Evolutionary conservation across 2,113 vertebrate genomes (phyloP).

Genomic region (Bufo bufo): DNA sequence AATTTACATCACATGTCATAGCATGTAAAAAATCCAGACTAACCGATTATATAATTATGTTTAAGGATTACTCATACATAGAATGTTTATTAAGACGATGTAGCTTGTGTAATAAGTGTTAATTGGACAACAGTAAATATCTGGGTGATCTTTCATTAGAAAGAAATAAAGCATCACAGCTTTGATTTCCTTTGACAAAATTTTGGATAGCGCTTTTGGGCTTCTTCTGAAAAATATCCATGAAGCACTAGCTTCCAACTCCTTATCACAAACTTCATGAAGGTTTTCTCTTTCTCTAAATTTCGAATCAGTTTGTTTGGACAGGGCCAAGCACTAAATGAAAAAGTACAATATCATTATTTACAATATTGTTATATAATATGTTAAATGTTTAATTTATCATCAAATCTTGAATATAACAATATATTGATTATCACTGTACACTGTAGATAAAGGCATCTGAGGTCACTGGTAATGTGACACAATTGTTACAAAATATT

Average conservation of each 20-base stretch:
- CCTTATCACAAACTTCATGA: conserved; percentile 74
- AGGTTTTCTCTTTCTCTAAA: conserved; percentile 80
- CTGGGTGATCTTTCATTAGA: background rate
- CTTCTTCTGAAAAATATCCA: conserved; percentile 85
- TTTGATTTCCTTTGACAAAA: conserved; percentile 85
- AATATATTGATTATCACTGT: too few species aligned
- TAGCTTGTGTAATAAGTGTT: background rate
- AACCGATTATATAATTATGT: too few species aligned
- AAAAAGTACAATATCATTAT: background rate
- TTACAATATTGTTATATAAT: too few species aligned
- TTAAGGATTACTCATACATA: too few species aligned
- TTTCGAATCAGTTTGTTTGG: conserved; percentile 84
- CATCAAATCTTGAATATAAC: too few species aligned
- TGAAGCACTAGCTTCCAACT: conserved; percentile 74
- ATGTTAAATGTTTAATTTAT: too few species aligned
- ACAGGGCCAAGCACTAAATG: conserved; percentile 78
- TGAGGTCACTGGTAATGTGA: too few species aligned
- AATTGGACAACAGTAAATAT: background rate
- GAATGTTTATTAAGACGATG: background rate
- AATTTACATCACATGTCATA: too few species aligned
- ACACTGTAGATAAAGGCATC: too few species aligned
- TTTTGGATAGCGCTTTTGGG: conserved; percentile 74
- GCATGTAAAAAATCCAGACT: too few species aligned
- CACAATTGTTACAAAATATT: too few species aligned
- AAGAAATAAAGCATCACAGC: conserved; percentile 66